Evolutionary conservation across 2,888 invertebrate genomes (phyloP), one percentile per base, ranked within the genome.

Genomic region (Macrophya annulata): DNA sequence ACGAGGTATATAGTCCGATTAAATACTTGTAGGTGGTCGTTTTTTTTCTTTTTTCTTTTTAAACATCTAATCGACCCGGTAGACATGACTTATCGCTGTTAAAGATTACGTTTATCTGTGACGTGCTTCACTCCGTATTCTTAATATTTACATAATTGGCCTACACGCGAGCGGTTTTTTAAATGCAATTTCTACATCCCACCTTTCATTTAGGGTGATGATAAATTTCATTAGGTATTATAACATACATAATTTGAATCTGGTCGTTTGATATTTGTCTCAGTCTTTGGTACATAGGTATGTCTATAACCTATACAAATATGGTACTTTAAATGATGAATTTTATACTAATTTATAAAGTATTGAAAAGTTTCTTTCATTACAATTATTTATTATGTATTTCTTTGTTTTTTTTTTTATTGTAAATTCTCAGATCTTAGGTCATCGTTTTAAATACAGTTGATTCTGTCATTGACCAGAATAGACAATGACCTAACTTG

Each of bases 361-460:
- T 51, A 51, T 83, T 8, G 6, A 51, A 25, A 74, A 21, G 43
- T 31, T 37, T 9, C 31, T 37, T 77, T 55, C n/a, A 6, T 15
- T 51, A 4, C 8, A 31, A 31, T 37, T n/a, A n/a, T n/a, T n/a
- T n/a, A n/a, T n/a, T n/a, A n/a, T n/a, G n/a, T n/a, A n/a, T n/a
- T n/a, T n/a, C n/a, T n/a, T n/a, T n/a, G n/a, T 55, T 37, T 59
- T 40, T 10, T 15, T 37, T 77, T 17, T 77, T 59, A 59, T 10
- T 25, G 45, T 72, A 43, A 84, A 74, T 25, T 5, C 17, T 76
- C 83, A 21, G 55, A 79, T 82, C 86, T 89, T 90, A 90, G 88
- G 89, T 90, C 90, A 90, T 88, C 89, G 87, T 88, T 88, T 82
- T 84, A 86, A 89, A 90, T 89, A 88, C 43, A 43, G 40, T 12